phyloP scores from a whole-genome alignment of 2,113 vertebrate genomes.

The Protomyctophum bolini region DNA sequence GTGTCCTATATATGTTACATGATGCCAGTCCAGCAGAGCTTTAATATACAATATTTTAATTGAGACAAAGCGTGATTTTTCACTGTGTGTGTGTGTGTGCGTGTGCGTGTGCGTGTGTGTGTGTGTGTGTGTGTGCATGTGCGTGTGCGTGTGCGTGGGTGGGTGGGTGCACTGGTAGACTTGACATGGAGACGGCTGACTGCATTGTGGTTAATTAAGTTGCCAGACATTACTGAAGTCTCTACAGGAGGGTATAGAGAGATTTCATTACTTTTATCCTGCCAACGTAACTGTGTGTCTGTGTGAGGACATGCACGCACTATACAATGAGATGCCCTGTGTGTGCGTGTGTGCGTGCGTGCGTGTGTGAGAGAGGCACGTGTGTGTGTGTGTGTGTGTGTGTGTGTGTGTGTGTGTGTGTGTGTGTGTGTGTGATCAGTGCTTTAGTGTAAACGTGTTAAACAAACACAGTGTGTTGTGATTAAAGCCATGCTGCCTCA shows the following conservation, averaged over 20 bases:
- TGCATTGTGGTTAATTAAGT: constrained; percentile 18
- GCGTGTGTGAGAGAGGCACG: neutral
- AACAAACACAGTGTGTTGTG: constrained; percentile 56
- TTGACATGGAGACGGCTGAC: neutral
- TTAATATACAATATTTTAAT: no score
- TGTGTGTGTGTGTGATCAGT: neutral
- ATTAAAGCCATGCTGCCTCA: constrained; percentile 52
- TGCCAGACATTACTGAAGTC: constrained; percentile 13
- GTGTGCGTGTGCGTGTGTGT: no score
- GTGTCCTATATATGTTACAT: no score
- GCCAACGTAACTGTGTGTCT: neutral
- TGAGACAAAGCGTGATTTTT: no score
- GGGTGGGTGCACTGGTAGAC: neutral
- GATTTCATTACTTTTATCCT: constrained; percentile 29
- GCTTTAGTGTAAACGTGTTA: constrained; percentile 47
- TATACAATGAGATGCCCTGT: no score
- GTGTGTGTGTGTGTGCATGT: no score
- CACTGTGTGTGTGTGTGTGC: no score
- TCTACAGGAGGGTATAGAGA: neutral
- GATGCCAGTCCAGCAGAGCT: no score
- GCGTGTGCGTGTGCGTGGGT: neutral
- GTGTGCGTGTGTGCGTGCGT: neutral
- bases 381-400: no score
- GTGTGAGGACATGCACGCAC: neutral
- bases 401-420: neutral